A percentile compares a stretch with the other conserved stretches of the same genome.
phyloP scores from a whole-genome alignment of 2,797 vertebrate species.

The Monodelphis domestica region DNA sequence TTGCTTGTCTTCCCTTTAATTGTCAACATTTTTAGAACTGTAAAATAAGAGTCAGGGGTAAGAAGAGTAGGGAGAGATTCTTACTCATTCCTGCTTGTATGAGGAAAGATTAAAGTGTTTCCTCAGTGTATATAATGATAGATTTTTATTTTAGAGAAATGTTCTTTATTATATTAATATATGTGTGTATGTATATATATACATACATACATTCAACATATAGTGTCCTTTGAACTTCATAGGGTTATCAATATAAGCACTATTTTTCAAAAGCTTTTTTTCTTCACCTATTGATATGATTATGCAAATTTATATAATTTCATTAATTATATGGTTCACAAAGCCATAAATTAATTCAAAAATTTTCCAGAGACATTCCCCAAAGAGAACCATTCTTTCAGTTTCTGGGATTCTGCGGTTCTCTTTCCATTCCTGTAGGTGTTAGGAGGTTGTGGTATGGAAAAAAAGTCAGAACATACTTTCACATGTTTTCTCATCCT shows the following conservation, averaged over 20 bases:
- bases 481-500: background rate
- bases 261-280: background rate
- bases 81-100: background rate
- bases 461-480: background rate
- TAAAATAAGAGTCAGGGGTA: background rate
- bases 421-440: background rate
- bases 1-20: background rate
- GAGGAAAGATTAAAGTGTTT: background rate
- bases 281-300: background rate
- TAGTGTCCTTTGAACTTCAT: background rate
- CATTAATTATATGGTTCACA: constrained; percentile 25
- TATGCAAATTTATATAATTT: background rate
- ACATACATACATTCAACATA: too few species aligned
- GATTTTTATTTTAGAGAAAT: background rate
- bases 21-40: background rate
- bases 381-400: constrained; percentile 27
- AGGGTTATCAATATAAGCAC: background rate
- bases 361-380: constrained; percentile 30
- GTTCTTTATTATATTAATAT: background rate
- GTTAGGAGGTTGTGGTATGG: background rate
- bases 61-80: background rate
- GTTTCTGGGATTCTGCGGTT: constrained; percentile 1
- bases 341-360: background rate
- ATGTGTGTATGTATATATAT: too few species aligned
- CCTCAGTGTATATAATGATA: background rate